Evolutionary conservation across 1,140 invertebrate genomes (phyloP).

Genomic region (Cardiocondyla obscurior): DNA sequence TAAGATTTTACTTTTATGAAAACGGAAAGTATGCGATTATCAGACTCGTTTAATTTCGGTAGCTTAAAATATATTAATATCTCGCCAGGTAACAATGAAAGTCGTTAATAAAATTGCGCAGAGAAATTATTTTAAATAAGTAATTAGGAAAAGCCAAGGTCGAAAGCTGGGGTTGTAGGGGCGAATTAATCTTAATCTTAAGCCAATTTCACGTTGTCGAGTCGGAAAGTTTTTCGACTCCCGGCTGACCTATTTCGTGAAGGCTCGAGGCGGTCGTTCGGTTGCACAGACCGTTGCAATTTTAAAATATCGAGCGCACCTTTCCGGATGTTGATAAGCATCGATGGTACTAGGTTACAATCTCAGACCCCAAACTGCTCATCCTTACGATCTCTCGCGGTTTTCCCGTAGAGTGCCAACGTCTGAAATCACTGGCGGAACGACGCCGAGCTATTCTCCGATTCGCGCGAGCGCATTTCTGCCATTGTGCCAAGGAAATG

Average conservation of each 20-base stretch:
- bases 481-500: slow-evolving; percentile 26
- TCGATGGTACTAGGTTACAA: slow-evolving; percentile 5
- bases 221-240: slow-evolving; percentile 39
- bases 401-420: slow-evolving; percentile 9
- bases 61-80: not conserved
- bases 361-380: not conserved
- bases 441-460: not conserved
- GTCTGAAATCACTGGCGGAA: slow-evolving; percentile 21
- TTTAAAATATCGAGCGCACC: slow-evolving; percentile 53
- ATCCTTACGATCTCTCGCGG: not conserved
- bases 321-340: slow-evolving; percentile 59
- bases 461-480: slow-evolving; percentile 5
- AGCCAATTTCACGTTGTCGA: not conserved
- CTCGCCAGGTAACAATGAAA: slow-evolving; percentile 7
- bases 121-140: not conserved
- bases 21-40: not conserved
- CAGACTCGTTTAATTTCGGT: not conserved
- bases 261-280: slow-evolving; percentile 43
- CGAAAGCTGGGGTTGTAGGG: not conserved
- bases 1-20: not conserved
- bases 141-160: not conserved
- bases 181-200: slow-evolving; percentile 33
- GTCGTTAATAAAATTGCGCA: not conserved
- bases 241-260: slow-evolving; percentile 28
- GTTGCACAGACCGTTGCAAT: slow-evolving; percentile 32